Evolutionary conservation across 2,797 vertebrate genomes (phyloP).

Genomic region (Peromyscus aztecus): DNA sequence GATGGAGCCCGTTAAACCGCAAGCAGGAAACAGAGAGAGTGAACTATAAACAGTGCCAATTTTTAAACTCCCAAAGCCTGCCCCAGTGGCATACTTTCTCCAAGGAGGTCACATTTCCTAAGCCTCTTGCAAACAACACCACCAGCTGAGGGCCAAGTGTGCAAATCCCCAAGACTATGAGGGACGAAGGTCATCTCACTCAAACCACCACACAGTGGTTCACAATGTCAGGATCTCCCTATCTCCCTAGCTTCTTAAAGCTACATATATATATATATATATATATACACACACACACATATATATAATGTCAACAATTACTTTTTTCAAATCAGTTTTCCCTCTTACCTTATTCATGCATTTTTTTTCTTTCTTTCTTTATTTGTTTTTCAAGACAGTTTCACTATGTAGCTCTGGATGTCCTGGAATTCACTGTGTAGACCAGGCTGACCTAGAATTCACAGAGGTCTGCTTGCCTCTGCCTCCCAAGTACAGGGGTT

Average conservation of each 20-base stretch:
- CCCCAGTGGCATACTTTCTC: not conserved
- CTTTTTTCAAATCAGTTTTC: slow-evolving; percentile 38
- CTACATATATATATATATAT: not conserved
- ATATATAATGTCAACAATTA: not conserved
- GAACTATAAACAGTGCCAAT: not conserved
- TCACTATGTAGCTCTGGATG: not conserved
- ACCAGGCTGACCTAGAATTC: not conserved
- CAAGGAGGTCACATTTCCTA: not conserved
- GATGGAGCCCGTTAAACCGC: no score
- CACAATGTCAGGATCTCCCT: not conserved
- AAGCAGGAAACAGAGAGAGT: not conserved
- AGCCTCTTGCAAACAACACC: not conserved
- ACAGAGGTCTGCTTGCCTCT: not conserved
- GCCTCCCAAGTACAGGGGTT: not conserved
- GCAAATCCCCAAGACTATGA: not conserved
- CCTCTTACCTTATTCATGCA: not conserved
- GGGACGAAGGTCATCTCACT: not conserved
- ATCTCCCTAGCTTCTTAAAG: not conserved
- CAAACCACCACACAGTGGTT: not conserved
- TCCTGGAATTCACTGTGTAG: not conserved
- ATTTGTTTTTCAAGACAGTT: not conserved
- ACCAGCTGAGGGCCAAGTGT: not conserved
- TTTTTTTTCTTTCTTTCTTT: not conserved
- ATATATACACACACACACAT: no score
- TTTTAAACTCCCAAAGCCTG: not conserved